These are phyloP conservation scores for Chlamydotis undulata DNA, from an alignment of 2,113 vertebrate genomes.

Conservation along the genomic window DNA sequence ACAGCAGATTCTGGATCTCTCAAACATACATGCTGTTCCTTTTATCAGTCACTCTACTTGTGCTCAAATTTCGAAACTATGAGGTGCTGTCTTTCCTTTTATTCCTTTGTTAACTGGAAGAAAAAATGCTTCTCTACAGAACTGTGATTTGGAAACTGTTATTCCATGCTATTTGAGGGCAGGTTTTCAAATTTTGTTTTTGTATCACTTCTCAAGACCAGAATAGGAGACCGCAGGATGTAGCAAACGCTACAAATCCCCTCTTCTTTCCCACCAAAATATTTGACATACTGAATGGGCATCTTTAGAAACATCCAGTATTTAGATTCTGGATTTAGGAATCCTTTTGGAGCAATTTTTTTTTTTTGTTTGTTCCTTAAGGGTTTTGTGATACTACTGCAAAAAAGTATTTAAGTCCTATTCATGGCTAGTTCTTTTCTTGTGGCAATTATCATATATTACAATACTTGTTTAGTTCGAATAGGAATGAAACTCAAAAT, in stretches of 20 bases:
- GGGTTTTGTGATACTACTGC: not conserved
- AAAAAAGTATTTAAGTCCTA: not conserved
- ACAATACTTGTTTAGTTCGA: not conserved
- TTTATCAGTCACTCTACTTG: conserved; percentile 16
- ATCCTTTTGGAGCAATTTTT: not conserved
- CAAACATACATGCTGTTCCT: conserved; percentile 19
- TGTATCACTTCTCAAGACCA: not conserved
- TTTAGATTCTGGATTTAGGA: not conserved
- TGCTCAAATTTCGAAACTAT: not conserved
- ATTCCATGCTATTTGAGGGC: not conserved
- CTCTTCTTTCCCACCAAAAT: not conserved
- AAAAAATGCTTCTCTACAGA: not conserved
- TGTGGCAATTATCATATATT: not conserved
- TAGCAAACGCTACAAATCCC: not conserved
- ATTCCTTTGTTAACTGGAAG: not conserved
- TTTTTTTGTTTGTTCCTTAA: not conserved
- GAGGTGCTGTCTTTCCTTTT: not conserved
- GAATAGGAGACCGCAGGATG: not conserved
- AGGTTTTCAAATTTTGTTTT: not conserved
- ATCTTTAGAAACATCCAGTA: not conserved
- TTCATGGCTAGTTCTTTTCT: not conserved
- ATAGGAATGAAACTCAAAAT: not conserved
- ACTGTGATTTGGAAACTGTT: not conserved
- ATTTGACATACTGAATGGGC: not conserved
- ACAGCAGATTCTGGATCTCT: conserved; percentile 21